phyloP scores from a whole-genome alignment of 2,888 invertebrate species.

The Zaprionus obscuricornis region DNA sequence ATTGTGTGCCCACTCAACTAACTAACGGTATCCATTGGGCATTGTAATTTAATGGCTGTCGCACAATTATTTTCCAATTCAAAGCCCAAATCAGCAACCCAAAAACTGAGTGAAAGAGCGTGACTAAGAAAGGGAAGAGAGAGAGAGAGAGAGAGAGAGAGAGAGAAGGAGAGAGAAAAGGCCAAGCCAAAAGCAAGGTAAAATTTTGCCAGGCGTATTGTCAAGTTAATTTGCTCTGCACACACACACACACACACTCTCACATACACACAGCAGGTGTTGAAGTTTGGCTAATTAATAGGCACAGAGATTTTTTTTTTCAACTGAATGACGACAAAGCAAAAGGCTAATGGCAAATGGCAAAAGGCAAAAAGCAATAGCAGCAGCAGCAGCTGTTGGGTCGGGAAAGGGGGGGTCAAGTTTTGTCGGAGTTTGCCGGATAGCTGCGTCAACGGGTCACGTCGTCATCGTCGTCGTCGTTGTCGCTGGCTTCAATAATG shows the following conservation, averaged over 20 bases:
- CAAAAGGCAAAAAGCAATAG: too few relatives aligned
- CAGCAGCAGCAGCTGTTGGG: too few relatives aligned
- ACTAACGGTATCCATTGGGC: slow-evolving; percentile 52
- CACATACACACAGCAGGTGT: slow-evolving; percentile 63
- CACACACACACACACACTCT: slow-evolving; percentile 1
- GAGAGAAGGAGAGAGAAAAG: background rate
- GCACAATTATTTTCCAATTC: slow-evolving; percentile 76
- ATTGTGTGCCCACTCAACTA: background rate
- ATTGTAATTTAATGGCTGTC: slow-evolving; percentile 72
- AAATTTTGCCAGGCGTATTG: slow-evolving; percentile 42
- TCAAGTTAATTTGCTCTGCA: slow-evolving; percentile 65
- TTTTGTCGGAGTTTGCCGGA: background rate
- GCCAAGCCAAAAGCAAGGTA: background rate
- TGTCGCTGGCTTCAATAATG: slow-evolving; percentile 40
- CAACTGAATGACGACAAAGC: too few relatives aligned
- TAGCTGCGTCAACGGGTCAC: slow-evolving; percentile 55
- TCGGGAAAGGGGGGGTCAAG: too few relatives aligned
- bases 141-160: background rate
- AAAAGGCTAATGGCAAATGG: too few relatives aligned
- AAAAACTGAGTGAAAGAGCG: too few relatives aligned
- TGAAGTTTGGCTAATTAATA: slow-evolving; percentile 76
- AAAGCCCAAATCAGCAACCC: slow-evolving; percentile 47
- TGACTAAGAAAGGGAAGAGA: too few relatives aligned
- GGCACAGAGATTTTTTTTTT: slow-evolving; percentile 71
- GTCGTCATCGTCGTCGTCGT: slow-evolving; percentile 31